Percentiles rank a stretch among this genome's conserved stretches.
These are phyloP conservation scores for Sphaeridia pumilis DNA, from an alignment of 2,888 invertebrate genomes.

Conservation along the genomic window DNA sequence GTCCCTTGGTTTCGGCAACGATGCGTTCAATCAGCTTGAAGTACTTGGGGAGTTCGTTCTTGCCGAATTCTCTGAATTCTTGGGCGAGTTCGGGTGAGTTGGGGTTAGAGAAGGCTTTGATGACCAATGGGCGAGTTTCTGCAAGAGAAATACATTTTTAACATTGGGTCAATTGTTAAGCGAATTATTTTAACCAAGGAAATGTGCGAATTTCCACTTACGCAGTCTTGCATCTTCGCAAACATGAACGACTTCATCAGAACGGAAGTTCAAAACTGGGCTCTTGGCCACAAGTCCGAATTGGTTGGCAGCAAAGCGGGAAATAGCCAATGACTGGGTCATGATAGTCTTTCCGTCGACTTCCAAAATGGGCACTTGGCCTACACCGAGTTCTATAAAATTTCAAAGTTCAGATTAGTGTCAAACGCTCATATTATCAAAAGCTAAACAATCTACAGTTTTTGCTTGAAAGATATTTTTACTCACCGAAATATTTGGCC, in stretches of 20 bases:
- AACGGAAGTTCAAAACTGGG: constrained; percentile 16
- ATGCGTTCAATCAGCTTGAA: background rate
- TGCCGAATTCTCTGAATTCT: background rate
- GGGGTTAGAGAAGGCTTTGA: background rate
- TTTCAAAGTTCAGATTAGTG: too few species aligned
- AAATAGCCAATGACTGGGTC: constrained; percentile 33
- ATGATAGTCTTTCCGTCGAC: constrained; percentile 32
- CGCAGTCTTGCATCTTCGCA: constrained; percentile 17
- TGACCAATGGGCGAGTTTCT: background rate
- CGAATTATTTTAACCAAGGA: background rate
- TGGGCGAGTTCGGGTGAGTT: background rate
- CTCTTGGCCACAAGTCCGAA: constrained; percentile 20
- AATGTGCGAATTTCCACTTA: too few species aligned
- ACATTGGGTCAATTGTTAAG: background rate
- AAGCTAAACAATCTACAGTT: too few species aligned
- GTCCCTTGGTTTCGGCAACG: constrained; percentile 1
- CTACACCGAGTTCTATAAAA: constrained; percentile 27
- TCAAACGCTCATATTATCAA: too few species aligned
- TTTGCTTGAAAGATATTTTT: too few species aligned
- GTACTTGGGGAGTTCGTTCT: background rate
- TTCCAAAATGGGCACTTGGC: constrained; percentile 32
- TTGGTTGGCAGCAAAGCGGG: constrained; percentile 31
- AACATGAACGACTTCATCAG: constrained; percentile 18
- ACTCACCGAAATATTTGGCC: background rate
- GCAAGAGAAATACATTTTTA: background rate